These are phyloP conservation scores for Agrilus planipennis DNA, from an alignment of 1,140 invertebrate genomes.

Conservation along the genomic window DNA sequence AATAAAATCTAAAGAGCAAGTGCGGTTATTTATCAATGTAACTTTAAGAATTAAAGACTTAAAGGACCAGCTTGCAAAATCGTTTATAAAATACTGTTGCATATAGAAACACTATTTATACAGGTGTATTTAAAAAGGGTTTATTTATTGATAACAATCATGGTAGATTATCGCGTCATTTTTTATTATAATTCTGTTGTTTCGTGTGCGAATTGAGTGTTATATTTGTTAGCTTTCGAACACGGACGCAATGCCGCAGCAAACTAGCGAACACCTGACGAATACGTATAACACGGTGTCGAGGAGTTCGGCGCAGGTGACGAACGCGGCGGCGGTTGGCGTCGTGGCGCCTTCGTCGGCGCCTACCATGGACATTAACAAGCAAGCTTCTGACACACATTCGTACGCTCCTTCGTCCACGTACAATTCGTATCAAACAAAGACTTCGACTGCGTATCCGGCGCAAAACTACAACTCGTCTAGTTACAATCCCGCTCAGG, in stretches of 20 bases:
- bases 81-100: too few relatives aligned
- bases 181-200: too few relatives aligned
- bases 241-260: conserved; percentile 31
- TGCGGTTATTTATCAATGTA: too few relatives aligned
- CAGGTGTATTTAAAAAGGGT: too few relatives aligned
- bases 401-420: conserved; percentile 24
- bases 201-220: too few relatives aligned
- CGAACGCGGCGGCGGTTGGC: conserved; percentile 13
- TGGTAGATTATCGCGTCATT: too few relatives aligned
- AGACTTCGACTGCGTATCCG: conserved; percentile 18
- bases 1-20: too few relatives aligned
- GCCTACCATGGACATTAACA: conserved; percentile 23
- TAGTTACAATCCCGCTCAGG: conserved; percentile 24
- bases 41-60: too few relatives aligned
- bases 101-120: too few relatives aligned
- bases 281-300: conserved; percentile 19
- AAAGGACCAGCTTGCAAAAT: too few relatives aligned
- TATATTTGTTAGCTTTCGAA: conserved; percentile 27
- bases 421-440: conserved; percentile 27
- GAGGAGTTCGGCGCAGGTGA: conserved; percentile 12
- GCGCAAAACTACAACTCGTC: conserved; percentile 24
- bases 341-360: too few relatives aligned
- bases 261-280: conserved; percentile 27
- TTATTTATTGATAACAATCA: too few relatives aligned
- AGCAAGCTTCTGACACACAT: conserved; percentile 24